A percentile compares a stretch with the other conserved stretches of the same genome.
Conservation (phyloP, 2,888 invertebrate genomes). For the Campoletis raptor region DNA sequence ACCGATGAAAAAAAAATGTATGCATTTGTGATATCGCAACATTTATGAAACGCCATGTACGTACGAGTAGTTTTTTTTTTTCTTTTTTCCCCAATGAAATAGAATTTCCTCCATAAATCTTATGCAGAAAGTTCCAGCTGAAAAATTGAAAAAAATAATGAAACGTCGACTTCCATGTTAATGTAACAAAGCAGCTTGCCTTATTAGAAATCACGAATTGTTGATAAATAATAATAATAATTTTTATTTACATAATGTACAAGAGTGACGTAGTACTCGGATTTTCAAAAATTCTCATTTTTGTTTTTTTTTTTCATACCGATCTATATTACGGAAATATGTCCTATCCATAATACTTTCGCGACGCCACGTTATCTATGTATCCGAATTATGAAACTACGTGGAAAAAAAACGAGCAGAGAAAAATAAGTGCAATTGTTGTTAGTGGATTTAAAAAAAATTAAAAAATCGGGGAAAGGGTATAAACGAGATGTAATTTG, state of each 20-base stretch:
- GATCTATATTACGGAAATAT: slow-evolving; percentile 29
- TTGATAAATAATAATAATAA: slow-evolving; percentile 68
- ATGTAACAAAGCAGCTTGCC: not conserved
- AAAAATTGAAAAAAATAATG: not conserved
- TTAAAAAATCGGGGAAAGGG: not conserved
- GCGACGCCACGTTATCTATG: not conserved
- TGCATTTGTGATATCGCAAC: not conserved
- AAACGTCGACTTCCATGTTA: not conserved
- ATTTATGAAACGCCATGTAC: not conserved
- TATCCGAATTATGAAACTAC: not conserved
- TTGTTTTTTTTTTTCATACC: slow-evolving; percentile 8
- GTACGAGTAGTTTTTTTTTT: not conserved
- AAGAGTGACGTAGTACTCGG: slow-evolving; percentile 44
- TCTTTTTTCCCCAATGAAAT: not conserved
- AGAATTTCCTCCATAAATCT: not conserved
- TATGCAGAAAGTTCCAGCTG: not conserved
- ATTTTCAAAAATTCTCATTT: not conserved
- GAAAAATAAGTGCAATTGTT: not conserved
- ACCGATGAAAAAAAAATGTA: too few species aligned
- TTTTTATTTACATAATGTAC: slow-evolving; percentile 70
- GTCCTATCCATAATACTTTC: slow-evolving; percentile 13
- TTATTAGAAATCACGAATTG: slow-evolving; percentile 5
- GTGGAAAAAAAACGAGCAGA: not conserved
- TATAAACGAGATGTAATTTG: not conserved
- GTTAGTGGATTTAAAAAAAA: not conserved